A percentile compares a stretch with the other conserved stretches of the same genome.
Evolutionary conservation across 2,797 vertebrate genomes (phyloP).

Genomic region (Dipus sagitta): DNA sequence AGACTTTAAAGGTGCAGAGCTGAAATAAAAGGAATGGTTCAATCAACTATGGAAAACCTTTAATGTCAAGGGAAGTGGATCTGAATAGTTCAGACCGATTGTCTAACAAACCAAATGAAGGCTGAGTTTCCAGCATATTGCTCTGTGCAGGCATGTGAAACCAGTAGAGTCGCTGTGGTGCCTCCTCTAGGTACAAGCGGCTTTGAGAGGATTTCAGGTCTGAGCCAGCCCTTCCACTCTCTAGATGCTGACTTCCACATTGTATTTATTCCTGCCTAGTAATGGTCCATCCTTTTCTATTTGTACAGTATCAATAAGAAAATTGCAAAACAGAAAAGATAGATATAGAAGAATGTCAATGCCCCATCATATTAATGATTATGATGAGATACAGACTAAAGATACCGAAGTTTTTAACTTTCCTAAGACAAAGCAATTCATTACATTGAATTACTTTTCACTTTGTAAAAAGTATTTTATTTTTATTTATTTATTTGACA

Average conservation of each 20-base stretch:
- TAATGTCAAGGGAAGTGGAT: slow-evolving; percentile 28
- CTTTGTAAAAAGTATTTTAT: too few relatives aligned
- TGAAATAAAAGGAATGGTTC: slow-evolving; percentile 42
- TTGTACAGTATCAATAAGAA: background rate
- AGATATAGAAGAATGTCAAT: background rate
- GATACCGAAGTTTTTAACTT: background rate
- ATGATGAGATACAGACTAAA: background rate
- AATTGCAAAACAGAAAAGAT: background rate
- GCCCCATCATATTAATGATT: background rate
- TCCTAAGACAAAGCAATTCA: slow-evolving; percentile 11
- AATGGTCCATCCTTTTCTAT: background rate
- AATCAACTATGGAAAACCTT: slow-evolving; percentile 18
- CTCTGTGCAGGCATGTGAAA: background rate
- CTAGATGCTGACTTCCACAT: background rate
- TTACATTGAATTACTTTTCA: background rate
- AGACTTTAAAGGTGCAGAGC: background rate
- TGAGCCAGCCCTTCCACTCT: background rate
- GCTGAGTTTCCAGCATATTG: background rate
- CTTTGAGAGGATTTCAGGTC: background rate
- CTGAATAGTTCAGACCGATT: slow-evolving; percentile 28
- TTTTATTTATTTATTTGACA: too few relatives aligned
- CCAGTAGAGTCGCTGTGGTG: slow-evolving; percentile 35
- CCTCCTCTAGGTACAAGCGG: slow-evolving; percentile 20
- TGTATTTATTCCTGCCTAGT: slow-evolving; percentile 15
- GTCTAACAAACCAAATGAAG: slow-evolving; percentile 2